Conservation (phyloP, 2,888 invertebrate species). For the Epistrophe grossulariae region DNA sequence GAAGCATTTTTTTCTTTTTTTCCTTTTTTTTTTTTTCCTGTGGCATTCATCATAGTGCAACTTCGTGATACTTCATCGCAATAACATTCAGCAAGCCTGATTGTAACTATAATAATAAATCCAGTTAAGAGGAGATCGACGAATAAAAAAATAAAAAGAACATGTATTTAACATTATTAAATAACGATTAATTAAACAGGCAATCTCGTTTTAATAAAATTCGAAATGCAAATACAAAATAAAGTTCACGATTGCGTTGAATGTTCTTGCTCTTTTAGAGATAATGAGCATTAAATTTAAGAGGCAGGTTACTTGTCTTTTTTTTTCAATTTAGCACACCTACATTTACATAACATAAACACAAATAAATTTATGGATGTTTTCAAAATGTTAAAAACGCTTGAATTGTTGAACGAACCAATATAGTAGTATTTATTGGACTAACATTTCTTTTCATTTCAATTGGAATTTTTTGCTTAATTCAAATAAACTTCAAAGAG, state of each 20-base stretch:
- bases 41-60: constrained; percentile 26
- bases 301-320: too few relatives aligned
- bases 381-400: too few relatives aligned
- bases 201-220: constrained; percentile 50
- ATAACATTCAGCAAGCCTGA: constrained; percentile 30
- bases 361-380: too few relatives aligned
- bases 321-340: too few relatives aligned
- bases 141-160: constrained; percentile 30
- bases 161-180: constrained; percentile 58
- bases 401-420: too few relatives aligned
- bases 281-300: too few relatives aligned
- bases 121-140: constrained; percentile 25
- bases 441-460: too few relatives aligned
- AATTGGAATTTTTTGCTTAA: too few relatives aligned
- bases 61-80: constrained; percentile 27
- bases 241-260: not conserved
- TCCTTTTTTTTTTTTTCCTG: not conserved
- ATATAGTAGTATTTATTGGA: too few relatives aligned
- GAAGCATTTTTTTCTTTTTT: constrained; percentile 6
- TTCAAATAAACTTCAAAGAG: too few relatives aligned
- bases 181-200: constrained; percentile 71
- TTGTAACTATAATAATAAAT: constrained; percentile 47
- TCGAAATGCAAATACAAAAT: constrained; percentile 21
- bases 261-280: not conserved
- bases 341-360: too few relatives aligned